Base-by-base conservation (phyloP, 2,888 invertebrate genomes). In the Euproctis similis region DNA sequence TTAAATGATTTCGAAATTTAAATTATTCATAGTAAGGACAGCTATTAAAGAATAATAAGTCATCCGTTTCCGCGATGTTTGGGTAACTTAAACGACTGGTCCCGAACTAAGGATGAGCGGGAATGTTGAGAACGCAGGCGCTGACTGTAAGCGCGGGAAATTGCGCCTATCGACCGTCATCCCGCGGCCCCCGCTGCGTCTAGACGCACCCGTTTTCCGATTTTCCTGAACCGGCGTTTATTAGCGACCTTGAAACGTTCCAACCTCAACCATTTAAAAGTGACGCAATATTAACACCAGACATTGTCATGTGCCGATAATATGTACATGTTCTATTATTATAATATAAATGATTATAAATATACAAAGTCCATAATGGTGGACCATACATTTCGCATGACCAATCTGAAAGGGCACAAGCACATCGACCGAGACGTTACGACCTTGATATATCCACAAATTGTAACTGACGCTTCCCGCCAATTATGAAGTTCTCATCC, bases 161-260 rank as follows among this genome's bases (percentile, higher is more conserved):
- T 77, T 72, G 78, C 73, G 68, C 62, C 71, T 81, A 84, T 84
- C 82, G 84, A 82, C 75, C 82, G 69, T 47, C 58, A 51, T 50
- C 61, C 66, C 69, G 58, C 67, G 55, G 48, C 66, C 67, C 77
- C 71, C 69, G 45, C 70, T 59, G 58, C 73, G 84, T 81, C 82
- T 84, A 84, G 81, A 81, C 84, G 77, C 74, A 71, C 76, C 71
- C 74, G 72, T 64, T 61, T 70, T 62, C 66, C 53, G 68, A 60
- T 75, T 72, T 82, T 81, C 81, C 82, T 82, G 81, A 78, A 80
- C 82, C 81, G 76, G 76, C 68, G 74, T 63, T 67, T 66, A 67
- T 56, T 46, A n/a, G 65, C 75, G 82, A 84, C 82, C 82, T 84
- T 84, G 82, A 84, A n/a, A 82, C 77, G 73, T 64, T 63, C 65